phyloP scores from a whole-genome alignment of 2,113 vertebrate species.

The Lutjanus erythropterus region DNA sequence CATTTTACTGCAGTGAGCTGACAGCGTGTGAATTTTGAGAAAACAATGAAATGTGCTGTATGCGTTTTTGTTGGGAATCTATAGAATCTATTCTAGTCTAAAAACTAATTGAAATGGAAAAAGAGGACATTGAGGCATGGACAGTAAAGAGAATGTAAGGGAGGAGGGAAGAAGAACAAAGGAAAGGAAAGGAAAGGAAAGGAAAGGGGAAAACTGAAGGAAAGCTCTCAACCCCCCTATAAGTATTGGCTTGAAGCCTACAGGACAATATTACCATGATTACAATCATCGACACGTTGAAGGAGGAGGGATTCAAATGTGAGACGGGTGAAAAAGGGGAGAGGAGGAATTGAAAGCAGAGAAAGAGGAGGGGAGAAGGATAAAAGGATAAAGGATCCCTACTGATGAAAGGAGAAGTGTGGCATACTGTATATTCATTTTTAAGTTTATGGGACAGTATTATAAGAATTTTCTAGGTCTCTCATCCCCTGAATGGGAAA shows the following conservation, averaged over 20 bases:
- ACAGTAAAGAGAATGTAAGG: background rate
- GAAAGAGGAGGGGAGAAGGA: background rate
- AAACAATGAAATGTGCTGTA: background rate
- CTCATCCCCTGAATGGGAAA: too few species aligned
- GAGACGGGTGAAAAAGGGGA: background rate
- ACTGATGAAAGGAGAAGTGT: background rate
- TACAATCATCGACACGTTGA: background rate
- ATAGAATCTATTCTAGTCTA: background rate
- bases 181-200: background rate
- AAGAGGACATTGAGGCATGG: background rate
- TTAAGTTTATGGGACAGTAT: background rate
- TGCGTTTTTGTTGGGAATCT: background rate
- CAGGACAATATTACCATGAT: background rate
- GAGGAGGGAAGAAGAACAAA: too few species aligned
- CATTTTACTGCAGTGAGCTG: background rate
- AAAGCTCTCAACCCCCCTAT: too few species aligned
- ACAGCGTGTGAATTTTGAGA: background rate
- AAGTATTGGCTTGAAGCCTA: background rate
- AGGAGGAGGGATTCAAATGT: background rate
- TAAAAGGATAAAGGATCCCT: background rate
- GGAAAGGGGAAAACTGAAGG: background rate
- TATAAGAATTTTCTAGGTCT: too few species aligned
- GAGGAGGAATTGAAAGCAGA: background rate
- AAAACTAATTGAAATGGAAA: background rate
- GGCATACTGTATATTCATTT: too few species aligned